Evolutionary conservation across 2,888 invertebrate species (phyloP).

Genomic region (Ornithoptera priamus): DNA sequence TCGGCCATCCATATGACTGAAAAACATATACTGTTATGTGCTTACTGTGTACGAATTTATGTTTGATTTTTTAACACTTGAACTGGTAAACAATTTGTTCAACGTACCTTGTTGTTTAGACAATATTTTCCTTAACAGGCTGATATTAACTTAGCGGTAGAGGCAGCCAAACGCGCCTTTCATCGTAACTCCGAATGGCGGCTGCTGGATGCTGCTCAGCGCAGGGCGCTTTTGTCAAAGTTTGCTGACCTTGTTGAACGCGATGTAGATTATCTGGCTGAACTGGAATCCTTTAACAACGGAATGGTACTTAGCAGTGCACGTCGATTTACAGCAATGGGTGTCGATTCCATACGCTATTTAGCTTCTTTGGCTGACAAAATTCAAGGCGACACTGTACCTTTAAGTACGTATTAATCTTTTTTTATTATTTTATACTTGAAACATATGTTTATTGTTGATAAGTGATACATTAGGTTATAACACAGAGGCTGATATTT

Average conservation of each 20-base stretch:
- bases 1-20: too few relatives aligned
- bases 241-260: slow-evolving; percentile 89
- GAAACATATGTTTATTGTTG: too few relatives aligned
- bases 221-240: slow-evolving; percentile 85
- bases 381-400: slow-evolving; percentile 86
- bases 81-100: neutral
- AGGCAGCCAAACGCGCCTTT: slow-evolving; percentile 87
- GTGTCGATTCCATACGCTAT: slow-evolving; percentile 82
- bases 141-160: slow-evolving; percentile 87
- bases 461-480: too few relatives aligned
- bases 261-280: slow-evolving; percentile 86
- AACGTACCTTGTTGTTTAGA: too few relatives aligned
- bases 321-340: slow-evolving; percentile 74
- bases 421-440: neutral
- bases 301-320: slow-evolving; percentile 88
- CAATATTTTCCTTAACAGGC: slow-evolving; percentile 54
- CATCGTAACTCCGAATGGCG: slow-evolving; percentile 86
- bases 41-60: neutral
- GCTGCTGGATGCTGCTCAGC: slow-evolving; percentile 88
- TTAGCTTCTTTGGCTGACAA: slow-evolving; percentile 95
- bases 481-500: too few relatives aligned
- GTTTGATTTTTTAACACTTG: neutral
- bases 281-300: slow-evolving; percentile 94
- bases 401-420: slow-evolving; percentile 56
- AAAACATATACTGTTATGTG: too few relatives aligned